Percentiles rank a stretch among this genome's conserved stretches.
Conservation (phyloP, 2,797 vertebrate species). For the Harpagifer antarcticus region DNA sequence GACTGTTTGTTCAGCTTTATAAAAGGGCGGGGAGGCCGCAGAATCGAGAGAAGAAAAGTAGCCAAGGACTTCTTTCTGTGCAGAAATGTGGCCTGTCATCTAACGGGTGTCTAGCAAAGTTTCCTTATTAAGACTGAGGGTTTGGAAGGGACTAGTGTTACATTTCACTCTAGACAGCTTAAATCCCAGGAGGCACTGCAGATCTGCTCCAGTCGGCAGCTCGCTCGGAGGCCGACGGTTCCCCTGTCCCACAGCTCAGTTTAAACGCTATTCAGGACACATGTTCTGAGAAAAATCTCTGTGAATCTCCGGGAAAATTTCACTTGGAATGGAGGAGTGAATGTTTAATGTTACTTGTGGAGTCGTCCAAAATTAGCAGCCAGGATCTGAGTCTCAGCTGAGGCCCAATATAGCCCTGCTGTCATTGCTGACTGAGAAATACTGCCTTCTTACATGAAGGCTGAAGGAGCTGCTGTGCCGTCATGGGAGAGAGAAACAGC, state of each 20-base stretch:
- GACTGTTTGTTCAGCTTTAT: slow-evolving; percentile 84
- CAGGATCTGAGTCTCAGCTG: slow-evolving; percentile 72
- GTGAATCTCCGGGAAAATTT: slow-evolving; percentile 18
- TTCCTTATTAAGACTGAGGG: slow-evolving; percentile 79
- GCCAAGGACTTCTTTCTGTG: slow-evolving; percentile 49
- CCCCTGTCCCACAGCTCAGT: slow-evolving; percentile 32
- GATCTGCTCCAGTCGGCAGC: slow-evolving; percentile 69
- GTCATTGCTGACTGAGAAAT: slow-evolving; percentile 79
- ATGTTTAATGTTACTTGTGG: slow-evolving; percentile 63
- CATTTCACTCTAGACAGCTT: slow-evolving; percentile 70
- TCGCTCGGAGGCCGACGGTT: slow-evolving; percentile 50
- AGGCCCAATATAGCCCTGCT: slow-evolving; percentile 79
- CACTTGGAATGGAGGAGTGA: slow-evolving; percentile 10
- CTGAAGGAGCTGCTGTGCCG: slow-evolving; percentile 59
- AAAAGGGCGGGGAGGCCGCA: slow-evolving; percentile 69
- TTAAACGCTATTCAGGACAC: slow-evolving; percentile 29
- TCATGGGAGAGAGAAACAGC: slow-evolving; percentile 47
- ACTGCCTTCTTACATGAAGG: slow-evolving; percentile 66
- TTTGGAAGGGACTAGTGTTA: slow-evolving; percentile 64
- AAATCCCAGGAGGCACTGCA: slow-evolving; percentile 62
- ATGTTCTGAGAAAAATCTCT: slow-evolving; percentile 19
- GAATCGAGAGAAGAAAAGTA: slow-evolving; percentile 56
- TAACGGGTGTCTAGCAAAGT: slow-evolving; percentile 64
- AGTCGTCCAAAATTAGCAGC: slow-evolving; percentile 78
- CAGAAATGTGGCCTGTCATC: slow-evolving; percentile 70